phyloP scores from a whole-genome alignment of 1,140 invertebrate genomes.

The Bombus picipes region DNA sequence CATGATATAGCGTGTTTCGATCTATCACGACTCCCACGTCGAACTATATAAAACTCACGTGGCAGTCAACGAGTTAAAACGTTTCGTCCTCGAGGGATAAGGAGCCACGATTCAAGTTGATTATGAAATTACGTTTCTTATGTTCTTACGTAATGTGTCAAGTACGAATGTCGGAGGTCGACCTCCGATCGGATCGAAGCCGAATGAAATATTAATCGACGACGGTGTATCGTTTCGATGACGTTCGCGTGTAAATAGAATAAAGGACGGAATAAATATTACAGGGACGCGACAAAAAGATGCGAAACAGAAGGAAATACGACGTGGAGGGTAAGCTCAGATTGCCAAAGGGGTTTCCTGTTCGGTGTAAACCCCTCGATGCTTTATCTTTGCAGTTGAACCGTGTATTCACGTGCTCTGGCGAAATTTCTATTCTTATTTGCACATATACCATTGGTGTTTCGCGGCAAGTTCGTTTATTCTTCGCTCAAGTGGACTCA shows the following conservation, averaged over 20 bases:
- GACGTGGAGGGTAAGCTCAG: not conserved
- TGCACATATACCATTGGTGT: not conserved
- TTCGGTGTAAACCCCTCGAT: not conserved
- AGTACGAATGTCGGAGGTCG: not conserved
- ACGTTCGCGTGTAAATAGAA: not conserved
- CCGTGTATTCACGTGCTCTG: not conserved
- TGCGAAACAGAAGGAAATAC: not conserved
- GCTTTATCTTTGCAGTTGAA: not conserved
- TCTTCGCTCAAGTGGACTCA: not conserved
- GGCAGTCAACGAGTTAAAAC: too few species aligned
- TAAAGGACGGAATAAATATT: not conserved
- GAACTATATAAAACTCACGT: too few species aligned
- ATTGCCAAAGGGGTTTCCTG: slow-evolving; percentile 12
- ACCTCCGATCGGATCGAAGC: not conserved
- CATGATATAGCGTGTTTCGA: too few species aligned
- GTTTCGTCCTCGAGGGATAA: too few species aligned
- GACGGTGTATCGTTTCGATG: not conserved
- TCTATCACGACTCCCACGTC: too few species aligned
- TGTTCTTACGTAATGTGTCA: too few species aligned
- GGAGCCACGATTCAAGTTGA: not conserved
- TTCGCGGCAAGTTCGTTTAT: not conserved
- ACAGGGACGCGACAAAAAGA: not conserved
- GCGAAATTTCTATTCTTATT: not conserved
- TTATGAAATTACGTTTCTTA: not conserved
- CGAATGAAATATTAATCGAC: slow-evolving; percentile 14